Evolutionary conservation across 1,140 invertebrate genomes (phyloP).

Genomic region (Drosophila kurseongensis): DNA sequence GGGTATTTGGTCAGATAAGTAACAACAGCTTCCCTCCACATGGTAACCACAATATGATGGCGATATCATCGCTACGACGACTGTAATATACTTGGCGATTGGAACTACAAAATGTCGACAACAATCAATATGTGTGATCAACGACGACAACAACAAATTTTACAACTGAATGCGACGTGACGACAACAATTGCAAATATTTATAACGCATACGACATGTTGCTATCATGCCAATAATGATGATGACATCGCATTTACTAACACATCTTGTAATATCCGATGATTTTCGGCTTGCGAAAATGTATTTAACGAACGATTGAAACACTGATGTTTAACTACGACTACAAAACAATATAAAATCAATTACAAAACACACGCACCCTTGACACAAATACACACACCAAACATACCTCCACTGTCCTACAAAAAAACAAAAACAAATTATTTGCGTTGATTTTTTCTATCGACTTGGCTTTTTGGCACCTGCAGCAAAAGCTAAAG

Average conservation of each 20-base stretch:
- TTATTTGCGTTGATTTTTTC: slow-evolving; percentile 10
- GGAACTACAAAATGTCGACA: slow-evolving; percentile 29
- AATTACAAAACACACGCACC: slow-evolving; percentile 18
- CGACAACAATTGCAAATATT: slow-evolving; percentile 44
- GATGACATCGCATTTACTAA: slow-evolving; percentile 84
- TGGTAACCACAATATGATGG: slow-evolving; percentile 38
- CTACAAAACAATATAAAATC: slow-evolving; percentile 35
- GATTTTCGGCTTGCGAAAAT: slow-evolving; percentile 84
- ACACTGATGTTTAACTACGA: slow-evolving; percentile 9
- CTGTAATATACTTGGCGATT: slow-evolving; percentile 25
- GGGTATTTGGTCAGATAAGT: slow-evolving; percentile 63
- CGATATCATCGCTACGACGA: slow-evolving; percentile 17
- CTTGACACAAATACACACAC: slow-evolving; percentile 19
- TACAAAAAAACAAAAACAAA: slow-evolving; percentile 8
- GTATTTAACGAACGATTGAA: slow-evolving; percentile 81
- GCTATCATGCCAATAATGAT: slow-evolving; percentile 78
- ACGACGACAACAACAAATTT: slow-evolving; percentile 29
- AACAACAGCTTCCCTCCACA: slow-evolving; percentile 83
- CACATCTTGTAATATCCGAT: slow-evolving; percentile 84
- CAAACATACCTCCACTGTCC: not conserved
- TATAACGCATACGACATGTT: slow-evolving; percentile 48
- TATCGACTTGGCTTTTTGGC: slow-evolving; percentile 4
- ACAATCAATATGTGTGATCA: slow-evolving; percentile 46
- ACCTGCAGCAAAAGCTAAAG: slow-evolving; percentile 32
- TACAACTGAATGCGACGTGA: slow-evolving; percentile 37